A percentile compares a stretch with the other conserved stretches of the same genome.
These are phyloP conservation scores for Willowsia nigromaculata DNA, from an alignment of 2,888 invertebrate genomes.

Conservation along the genomic window DNA sequence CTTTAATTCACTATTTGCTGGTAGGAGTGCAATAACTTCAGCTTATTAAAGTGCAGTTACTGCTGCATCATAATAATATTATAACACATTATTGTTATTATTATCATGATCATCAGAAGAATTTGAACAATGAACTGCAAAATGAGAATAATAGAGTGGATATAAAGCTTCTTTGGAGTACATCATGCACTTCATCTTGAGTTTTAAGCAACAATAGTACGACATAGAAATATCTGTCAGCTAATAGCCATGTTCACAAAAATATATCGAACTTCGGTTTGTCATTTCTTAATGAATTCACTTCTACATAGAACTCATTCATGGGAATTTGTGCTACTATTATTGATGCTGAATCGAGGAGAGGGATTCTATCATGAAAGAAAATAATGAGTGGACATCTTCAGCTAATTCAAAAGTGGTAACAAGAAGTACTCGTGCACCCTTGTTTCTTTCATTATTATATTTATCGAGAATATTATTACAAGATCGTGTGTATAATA, in stretches of 20 bases:
- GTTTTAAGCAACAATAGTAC: not conserved
- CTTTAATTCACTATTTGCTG: not conserved
- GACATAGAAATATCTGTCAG: not conserved
- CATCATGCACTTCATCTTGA: not conserved
- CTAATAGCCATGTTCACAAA: not conserved
- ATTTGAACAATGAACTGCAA: constrained; percentile 41
- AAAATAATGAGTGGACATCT: not conserved
- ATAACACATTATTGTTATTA: constrained; percentile 31
- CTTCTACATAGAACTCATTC: not conserved
- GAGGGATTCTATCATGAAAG: not conserved
- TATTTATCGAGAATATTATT: not conserved
- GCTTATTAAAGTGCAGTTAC: constrained; percentile 24
- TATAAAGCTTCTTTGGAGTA: not conserved
- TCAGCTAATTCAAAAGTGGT: not conserved
- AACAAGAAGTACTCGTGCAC: not conserved
- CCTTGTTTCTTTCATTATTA: not conserved
- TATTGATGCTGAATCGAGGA: not conserved
- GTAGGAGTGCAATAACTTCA: not conserved
- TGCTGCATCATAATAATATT: not conserved
- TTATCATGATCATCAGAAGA: not conserved
- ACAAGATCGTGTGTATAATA: not conserved
- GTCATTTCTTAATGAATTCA: not conserved
- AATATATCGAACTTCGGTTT: not conserved
- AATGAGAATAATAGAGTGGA: constrained; percentile 23
- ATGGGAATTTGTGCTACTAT: not conserved